Evolutionary conservation across 2,113 vertebrate genomes (phyloP), one percentile per base, ranked within the genome.

Genomic region (Oenanthe oenanthe): DNA sequence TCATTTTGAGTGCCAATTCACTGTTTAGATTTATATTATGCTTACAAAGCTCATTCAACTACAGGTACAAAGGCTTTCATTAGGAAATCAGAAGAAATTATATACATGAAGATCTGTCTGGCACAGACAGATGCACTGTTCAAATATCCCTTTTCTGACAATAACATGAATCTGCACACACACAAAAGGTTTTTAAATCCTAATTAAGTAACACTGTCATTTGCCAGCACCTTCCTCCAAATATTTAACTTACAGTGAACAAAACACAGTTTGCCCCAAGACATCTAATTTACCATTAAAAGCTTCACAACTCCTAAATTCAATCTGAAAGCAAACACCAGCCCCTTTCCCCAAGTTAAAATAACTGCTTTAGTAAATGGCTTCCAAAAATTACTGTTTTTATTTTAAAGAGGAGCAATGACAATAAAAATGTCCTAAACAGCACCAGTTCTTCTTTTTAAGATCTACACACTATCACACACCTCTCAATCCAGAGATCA

Each of bases 171-270:
- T 25, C 62, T 68, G 48, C 7, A 26, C 20, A 28, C 0, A 25
- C 0, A 4, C 0, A 21, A 6, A 50, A 79, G 15, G 17, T 28
- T 71, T 65, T 2, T 48, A 86, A 43, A 1, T 4, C 13, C 42
- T 62, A 67, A 78, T 67, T 75, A 75, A 63, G 40, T 17, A 47
- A 40, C 24, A 31, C 8, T 38, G 13, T 22, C 20, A 48, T 75
- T 63, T 60, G 77, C 16, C 38, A 72, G 32, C 53, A 85, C 16
- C 21, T 74, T 87, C 51, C 29, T 81, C 57, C 80, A 84, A 63
- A 47, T 5, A 2, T 21, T 85, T 67, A 29, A 71, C 34, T 75
- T n/a, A 28, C 34, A 62, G 20, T 3, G 8, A 89, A 54, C 15
- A 20, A 25, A 54, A 54, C 13, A 31, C 8, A 38, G 20, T 29